phyloP scores from a whole-genome alignment of 2,888 invertebrate genomes.

The Eupithecia exiguata region DNA sequence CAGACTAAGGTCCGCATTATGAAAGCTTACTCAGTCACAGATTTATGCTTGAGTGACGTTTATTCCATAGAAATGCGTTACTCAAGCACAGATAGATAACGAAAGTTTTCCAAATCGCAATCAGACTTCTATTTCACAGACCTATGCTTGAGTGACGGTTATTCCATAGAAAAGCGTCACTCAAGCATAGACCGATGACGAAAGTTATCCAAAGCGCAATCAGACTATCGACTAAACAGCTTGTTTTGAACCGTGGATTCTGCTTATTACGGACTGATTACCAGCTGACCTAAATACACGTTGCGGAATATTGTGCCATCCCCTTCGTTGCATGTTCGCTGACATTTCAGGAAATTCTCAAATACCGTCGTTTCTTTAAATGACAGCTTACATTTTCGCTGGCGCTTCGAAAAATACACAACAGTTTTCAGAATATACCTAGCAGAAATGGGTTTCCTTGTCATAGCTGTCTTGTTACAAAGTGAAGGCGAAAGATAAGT shows the following conservation, averaged over 20 bases:
- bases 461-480: not conserved
- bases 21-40: too few relatives aligned
- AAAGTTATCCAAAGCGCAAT: not conserved
- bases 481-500: not conserved
- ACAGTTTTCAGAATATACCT: constrained; percentile 1
- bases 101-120: not conserved
- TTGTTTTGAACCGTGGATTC: constrained; percentile 51
- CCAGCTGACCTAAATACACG: constrained; percentile 65
- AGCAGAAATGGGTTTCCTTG: not conserved
- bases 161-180: too few relatives aligned
- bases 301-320: constrained; percentile 53
- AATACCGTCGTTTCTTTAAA: constrained; percentile 26
- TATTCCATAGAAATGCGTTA: too few relatives aligned
- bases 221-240: constrained; percentile 22
- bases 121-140: not conserved
- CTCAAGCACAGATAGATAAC: too few relatives aligned
- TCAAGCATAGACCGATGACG: too few relatives aligned
- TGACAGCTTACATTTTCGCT: constrained; percentile 19
- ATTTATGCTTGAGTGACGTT: too few relatives aligned
- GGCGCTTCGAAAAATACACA: constrained; percentile 9
- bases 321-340: constrained; percentile 45
- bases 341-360: constrained; percentile 38
- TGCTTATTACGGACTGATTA: constrained; percentile 69
- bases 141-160: too few relatives aligned
- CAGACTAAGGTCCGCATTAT: not conserved